These are phyloP conservation scores for Epinephelus moara DNA, from an alignment of 2,113 vertebrate genomes.

Conservation along the genomic window DNA sequence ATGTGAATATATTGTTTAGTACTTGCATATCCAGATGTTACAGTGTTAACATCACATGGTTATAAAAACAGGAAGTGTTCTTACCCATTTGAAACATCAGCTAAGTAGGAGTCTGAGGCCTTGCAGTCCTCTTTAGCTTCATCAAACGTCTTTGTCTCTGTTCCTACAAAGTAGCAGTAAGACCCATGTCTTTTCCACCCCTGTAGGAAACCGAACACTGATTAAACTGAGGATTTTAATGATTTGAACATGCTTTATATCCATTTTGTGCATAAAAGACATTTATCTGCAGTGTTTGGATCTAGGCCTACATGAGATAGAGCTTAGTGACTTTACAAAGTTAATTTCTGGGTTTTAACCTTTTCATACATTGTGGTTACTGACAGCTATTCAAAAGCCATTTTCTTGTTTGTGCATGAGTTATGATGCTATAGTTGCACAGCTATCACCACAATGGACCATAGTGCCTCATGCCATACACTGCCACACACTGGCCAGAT, in stretches of 20 bases:
- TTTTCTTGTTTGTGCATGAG: too few species aligned
- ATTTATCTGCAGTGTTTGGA: not conserved
- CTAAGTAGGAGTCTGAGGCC: constrained; percentile 84
- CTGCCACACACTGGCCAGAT: too few species aligned
- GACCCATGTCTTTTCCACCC: constrained; percentile 92
- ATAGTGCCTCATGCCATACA: too few species aligned
- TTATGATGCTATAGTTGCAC: too few species aligned
- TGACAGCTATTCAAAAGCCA: too few species aligned
- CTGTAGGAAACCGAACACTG: constrained; percentile 72
- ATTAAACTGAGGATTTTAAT: not conserved
- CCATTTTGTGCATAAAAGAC: not conserved
- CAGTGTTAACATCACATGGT: too few species aligned
- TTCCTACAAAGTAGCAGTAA: constrained; percentile 91
- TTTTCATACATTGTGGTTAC: too few species aligned
- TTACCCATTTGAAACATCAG: constrained; percentile 90
- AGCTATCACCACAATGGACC: too few species aligned
- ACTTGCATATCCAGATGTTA: not conserved
- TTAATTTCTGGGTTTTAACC: not conserved
- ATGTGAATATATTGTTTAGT: not conserved
- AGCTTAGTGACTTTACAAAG: not conserved
- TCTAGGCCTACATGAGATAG: not conserved
- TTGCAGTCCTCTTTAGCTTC: constrained; percentile 90
- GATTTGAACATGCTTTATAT: not conserved
- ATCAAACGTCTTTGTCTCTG: constrained; percentile 86
- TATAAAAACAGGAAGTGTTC: constrained; percentile 19